A percentile compares a stretch with the other conserved stretches of the same genome.
phyloP scores from a whole-genome alignment of 2,888 invertebrate genomes.

The Ophraella communa region DNA sequence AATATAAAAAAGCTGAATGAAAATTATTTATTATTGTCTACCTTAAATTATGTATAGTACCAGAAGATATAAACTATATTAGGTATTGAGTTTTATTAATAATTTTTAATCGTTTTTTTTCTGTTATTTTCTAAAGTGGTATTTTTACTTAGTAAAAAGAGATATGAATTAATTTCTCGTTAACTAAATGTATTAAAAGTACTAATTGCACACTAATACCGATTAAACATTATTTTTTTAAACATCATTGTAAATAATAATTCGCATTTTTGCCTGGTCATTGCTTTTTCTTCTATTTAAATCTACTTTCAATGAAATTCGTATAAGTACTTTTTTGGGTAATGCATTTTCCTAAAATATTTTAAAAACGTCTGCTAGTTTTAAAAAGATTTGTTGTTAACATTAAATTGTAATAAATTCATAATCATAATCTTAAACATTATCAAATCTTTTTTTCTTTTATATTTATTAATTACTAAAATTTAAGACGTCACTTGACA shows the following conservation, averaged over 20 bases:
- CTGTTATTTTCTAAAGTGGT: no score
- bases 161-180: no score
- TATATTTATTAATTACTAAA: constrained; percentile 59
- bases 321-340: constrained; percentile 19
- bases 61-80: no score
- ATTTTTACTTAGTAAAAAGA: no score
- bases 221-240: no score
- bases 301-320: constrained; percentile 9
- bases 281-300: background rate
- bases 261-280: background rate
- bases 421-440: constrained; percentile 59
- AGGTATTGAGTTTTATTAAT: no score
- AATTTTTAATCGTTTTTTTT: no score
- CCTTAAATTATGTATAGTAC: background rate
- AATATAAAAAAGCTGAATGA: background rate
- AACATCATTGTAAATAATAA: background rate
- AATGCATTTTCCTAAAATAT: constrained; percentile 27
- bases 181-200: no score
- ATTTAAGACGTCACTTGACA: constrained; percentile 68
- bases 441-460: constrained; percentile 61
- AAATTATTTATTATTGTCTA: no score
- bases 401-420: constrained; percentile 58
- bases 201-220: no score
- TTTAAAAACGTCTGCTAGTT: constrained; percentile 20
- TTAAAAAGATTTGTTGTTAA: constrained; percentile 42